Evolutionary conservation across 2,113 vertebrate genomes (phyloP).

Genomic region (Labrus mixtus): DNA sequence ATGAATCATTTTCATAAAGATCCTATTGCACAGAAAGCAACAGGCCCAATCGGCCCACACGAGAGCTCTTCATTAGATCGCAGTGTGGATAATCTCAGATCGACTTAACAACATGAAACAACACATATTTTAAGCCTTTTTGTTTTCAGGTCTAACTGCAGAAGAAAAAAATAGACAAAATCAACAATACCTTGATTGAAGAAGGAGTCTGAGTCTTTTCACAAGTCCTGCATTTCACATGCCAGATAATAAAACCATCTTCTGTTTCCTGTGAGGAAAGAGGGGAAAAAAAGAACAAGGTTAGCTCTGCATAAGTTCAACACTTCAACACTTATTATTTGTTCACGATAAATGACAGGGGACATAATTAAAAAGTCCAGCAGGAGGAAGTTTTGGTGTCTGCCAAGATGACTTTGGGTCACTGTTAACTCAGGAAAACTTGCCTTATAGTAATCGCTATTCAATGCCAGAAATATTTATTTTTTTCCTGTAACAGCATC

Average conservation of each 20-base stretch:
- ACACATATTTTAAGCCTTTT: slow-evolving; percentile 4
- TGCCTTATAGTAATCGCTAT: slow-evolving; percentile 3
- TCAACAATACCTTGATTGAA: slow-evolving; percentile 58
- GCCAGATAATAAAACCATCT: slow-evolving; percentile 58
- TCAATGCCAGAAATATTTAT: slow-evolving; percentile 27
- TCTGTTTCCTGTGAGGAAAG: slow-evolving; percentile 58
- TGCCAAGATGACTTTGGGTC: slow-evolving; percentile 29
- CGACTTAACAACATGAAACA: slow-evolving; percentile 48
- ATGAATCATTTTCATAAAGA: slow-evolving; percentile 65
- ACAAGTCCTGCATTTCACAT: slow-evolving; percentile 71
- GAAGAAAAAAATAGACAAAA: slow-evolving; percentile 6
- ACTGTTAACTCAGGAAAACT: background rate
- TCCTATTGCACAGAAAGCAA: slow-evolving; percentile 59
- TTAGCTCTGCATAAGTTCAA: no score
- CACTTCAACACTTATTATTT: no score
- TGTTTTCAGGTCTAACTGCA: no score
- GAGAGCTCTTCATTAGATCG: slow-evolving; percentile 64
- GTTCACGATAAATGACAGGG: background rate
- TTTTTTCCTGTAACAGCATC: background rate
- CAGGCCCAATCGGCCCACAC: slow-evolving; percentile 61
- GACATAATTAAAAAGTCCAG: slow-evolving; percentile 39
- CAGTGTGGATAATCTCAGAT: slow-evolving; percentile 39
- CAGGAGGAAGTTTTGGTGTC: slow-evolving; percentile 18
- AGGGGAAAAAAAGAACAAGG: slow-evolving; percentile 17
- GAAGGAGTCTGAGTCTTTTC: slow-evolving; percentile 39